Evolutionary conservation across 2,113 vertebrate genomes (phyloP).

Genomic region (Plectropomus leopardus): DNA sequence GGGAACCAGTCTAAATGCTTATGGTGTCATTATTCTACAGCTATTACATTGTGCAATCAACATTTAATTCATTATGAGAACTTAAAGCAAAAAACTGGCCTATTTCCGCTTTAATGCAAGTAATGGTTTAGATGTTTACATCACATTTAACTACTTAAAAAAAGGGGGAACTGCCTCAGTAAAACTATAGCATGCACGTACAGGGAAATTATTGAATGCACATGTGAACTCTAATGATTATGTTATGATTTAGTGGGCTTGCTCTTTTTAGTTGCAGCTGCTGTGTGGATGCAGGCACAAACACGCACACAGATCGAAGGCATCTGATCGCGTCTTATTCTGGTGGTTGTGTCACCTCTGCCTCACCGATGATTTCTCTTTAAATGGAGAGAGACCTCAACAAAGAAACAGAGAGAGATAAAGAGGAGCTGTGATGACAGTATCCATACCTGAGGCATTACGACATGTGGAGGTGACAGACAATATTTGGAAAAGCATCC

Average conservation of each 20-base stretch:
- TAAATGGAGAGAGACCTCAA: conserved; percentile 22
- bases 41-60: too few relatives aligned
- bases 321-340: conserved; percentile 34
- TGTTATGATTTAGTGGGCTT: not conserved
- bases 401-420: conserved; percentile 33
- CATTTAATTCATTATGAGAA: too few relatives aligned
- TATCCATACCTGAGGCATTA: conserved; percentile 64
- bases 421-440: conserved; percentile 61
- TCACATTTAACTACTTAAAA: not conserved
- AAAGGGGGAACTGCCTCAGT: not conserved
- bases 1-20: too few relatives aligned
- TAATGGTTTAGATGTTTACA: not conserved
- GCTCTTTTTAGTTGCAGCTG: conserved; percentile 15
- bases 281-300: conserved; percentile 9
- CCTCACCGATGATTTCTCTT: conserved; percentile 44
- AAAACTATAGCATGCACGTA: too few relatives aligned
- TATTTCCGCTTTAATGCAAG: too few relatives aligned
- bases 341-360: conserved; percentile 38
- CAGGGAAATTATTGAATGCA: not conserved
- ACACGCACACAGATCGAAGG: conserved; percentile 6
- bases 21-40: too few relatives aligned
- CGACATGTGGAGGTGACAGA: conserved; percentile 53
- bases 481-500: conserved; percentile 43
- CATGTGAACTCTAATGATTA: not conserved
- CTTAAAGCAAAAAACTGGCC: too few relatives aligned